phyloP scores from a whole-genome alignment of 2,888 invertebrate species.

The Cerceris ruficornis region DNA sequence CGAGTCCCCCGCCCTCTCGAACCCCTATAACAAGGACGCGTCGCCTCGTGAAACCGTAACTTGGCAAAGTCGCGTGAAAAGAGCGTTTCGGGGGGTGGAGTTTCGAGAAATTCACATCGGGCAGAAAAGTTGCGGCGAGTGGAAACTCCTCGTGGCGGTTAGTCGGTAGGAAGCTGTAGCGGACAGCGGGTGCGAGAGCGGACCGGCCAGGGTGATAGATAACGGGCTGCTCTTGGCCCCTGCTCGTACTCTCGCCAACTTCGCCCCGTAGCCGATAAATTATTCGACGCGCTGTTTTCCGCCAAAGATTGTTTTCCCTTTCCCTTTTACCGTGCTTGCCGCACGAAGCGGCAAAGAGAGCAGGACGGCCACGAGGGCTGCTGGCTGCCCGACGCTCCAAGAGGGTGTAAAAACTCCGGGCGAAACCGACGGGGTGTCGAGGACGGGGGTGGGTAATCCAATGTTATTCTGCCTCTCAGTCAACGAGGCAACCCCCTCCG shows the following conservation, averaged over 20 bases:
- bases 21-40: too few relatives aligned
- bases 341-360: conserved; percentile 5
- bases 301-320: conserved; percentile 71
- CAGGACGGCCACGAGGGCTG: conserved; percentile 17
- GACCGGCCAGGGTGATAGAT: conserved; percentile 64
- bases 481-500: conserved; percentile 40
- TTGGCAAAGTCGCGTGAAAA: too few relatives aligned
- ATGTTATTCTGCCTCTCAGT: conserved; percentile 64
- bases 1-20: too few relatives aligned
- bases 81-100: neutral
- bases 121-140: conserved; percentile 6
- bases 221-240: conserved; percentile 65
- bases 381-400: conserved; percentile 7
- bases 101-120: neutral
- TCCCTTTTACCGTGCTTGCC: conserved; percentile 15
- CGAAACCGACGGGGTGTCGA: conserved; percentile 34
- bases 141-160: conserved; percentile 16
- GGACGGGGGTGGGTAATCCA: conserved; percentile 54
- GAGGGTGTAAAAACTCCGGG: conserved; percentile 56
- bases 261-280: conserved; percentile 67
- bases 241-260: conserved; percentile 63
- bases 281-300: conserved; percentile 71
- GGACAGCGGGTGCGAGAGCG: conserved; percentile 20
- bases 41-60: too few relatives aligned
- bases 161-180: conserved; percentile 57